Evolutionary conservation across 1,140 invertebrate genomes (phyloP).

Genomic region (Papilio polytes): DNA sequence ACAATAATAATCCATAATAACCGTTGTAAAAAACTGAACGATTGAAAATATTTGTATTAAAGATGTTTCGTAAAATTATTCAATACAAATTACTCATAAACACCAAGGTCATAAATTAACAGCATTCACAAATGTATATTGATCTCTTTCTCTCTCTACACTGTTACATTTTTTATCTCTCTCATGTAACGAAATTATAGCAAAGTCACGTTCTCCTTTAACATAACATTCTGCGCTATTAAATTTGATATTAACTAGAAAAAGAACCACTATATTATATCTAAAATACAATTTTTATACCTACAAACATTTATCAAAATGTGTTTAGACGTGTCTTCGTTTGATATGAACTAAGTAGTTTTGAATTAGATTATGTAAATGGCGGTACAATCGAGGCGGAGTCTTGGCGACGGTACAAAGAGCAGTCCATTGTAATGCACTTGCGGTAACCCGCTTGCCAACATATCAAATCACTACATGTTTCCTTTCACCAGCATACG

Average conservation of each 20-base stretch:
- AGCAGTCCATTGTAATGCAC: slow-evolving; percentile 26
- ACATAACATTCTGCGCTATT: not conserved
- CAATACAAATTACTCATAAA: too few relatives aligned
- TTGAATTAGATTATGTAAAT: slow-evolving; percentile 18
- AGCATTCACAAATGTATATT: too few relatives aligned
- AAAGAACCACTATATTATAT: too few relatives aligned
- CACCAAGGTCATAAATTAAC: too few relatives aligned
- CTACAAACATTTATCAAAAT: too few relatives aligned
- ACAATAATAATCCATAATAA: slow-evolving; percentile 14
- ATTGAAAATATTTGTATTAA: slow-evolving; percentile 2
- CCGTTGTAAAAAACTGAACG: not conserved
- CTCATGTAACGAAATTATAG: not conserved
- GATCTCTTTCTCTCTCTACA: not conserved
- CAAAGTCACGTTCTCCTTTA: not conserved
- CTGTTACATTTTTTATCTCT: not conserved
- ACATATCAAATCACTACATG: slow-evolving; percentile 25
- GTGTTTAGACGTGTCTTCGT: not conserved
- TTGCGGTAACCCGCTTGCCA: not conserved
- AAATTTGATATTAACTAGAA: too few relatives aligned
- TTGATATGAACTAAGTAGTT: slow-evolving; percentile 23
- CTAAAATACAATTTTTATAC: too few relatives aligned
- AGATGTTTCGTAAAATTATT: not conserved
- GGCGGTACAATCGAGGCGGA: too few relatives aligned
- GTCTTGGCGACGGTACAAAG: not conserved
- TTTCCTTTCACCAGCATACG: not conserved